Evolutionary conservation across 1,140 invertebrate species (phyloP).

Genomic region (Grapholita molesta): DNA sequence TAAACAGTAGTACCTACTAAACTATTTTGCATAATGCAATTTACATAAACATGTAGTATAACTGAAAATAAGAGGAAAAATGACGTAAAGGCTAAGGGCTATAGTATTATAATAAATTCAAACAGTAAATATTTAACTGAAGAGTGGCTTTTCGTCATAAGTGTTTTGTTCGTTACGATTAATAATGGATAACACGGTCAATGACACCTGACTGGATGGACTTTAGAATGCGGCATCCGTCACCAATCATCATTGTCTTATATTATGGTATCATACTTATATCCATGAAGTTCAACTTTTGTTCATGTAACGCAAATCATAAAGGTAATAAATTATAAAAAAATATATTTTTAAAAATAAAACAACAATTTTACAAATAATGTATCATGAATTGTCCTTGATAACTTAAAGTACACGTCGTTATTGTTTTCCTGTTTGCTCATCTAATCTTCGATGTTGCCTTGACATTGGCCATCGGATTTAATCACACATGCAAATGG

Average conservation of each 20-base stretch:
- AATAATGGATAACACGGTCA: not conserved
- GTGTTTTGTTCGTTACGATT: not conserved
- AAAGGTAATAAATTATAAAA: not conserved
- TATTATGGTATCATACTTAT: not conserved
- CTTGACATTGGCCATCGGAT: conserved; percentile 8
- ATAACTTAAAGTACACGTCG: not conserved
- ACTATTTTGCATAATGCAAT: too few species aligned
- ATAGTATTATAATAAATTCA: too few species aligned
- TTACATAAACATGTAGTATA: too few species aligned
- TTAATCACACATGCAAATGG: not conserved
- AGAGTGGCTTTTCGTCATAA: too few species aligned
- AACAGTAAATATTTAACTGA: too few species aligned
- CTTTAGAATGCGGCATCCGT: not conserved
- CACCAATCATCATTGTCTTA: not conserved
- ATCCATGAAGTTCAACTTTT: not conserved
- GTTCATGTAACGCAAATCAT: too few species aligned
- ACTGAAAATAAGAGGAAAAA: too few species aligned
- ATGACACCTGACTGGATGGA: conserved; percentile 1
- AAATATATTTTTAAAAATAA: not conserved
- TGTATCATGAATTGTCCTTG: not conserved
- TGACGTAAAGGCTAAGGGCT: too few species aligned
- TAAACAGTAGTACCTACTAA: too few species aligned
- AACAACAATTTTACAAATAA: not conserved
- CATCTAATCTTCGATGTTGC: not conserved
- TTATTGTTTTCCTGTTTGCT: not conserved